Evolutionary conservation across 1,140 invertebrate species (phyloP), one percentile per base, ranked within the genome.

Genomic region (Gonatopus flavifemur): DNA sequence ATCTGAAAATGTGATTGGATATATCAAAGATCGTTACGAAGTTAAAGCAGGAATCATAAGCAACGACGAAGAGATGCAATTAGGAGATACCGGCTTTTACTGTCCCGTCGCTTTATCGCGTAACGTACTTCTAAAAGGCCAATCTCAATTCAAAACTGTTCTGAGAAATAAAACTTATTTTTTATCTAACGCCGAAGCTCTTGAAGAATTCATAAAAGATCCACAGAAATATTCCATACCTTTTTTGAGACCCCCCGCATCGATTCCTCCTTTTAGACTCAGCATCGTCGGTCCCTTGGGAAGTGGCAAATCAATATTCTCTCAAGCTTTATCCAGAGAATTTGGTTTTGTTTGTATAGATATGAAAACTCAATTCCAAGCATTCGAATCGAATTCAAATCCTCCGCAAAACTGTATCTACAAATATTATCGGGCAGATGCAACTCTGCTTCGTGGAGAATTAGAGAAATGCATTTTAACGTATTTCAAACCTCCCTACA

Each of bases 101-200:
- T 84, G 83, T 57, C 83, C 83, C 10, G 67, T 84, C 15, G 67
- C 79, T 6, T 80, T 77, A 56, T 56, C 69, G 40, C 66, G 79
- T 32, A 65, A 69, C 16, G 70, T 82, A n/a, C 59, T 85, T 12
- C 83, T 81, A 80, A 76, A 77, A 67, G 83, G 82, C 4, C 83
- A 80, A 67, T 59, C 76, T 33, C 74, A 82, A 39, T 81, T 78
- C 52, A 53, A 64, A 20, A 64, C 71, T 0, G 70, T 76, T 56
- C 81, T 77, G 60, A 61, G 79, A 49, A 74, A 82, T 46, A 80
- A 79, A 66, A 40, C 78, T 6, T 80, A 82, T 66, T 70, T 74
- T 22, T 75, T 82, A 38, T 69, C 62, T 22, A 80, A 68, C 28
- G 70, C 78, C 52, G 44, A 68, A 18, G 77, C 72, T 53, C 46